Percentiles rank a stretch among this genome's conserved stretches.
Conservation (phyloP, 2,797 vertebrate species). For the Triplophysa bombifrons region DNA sequence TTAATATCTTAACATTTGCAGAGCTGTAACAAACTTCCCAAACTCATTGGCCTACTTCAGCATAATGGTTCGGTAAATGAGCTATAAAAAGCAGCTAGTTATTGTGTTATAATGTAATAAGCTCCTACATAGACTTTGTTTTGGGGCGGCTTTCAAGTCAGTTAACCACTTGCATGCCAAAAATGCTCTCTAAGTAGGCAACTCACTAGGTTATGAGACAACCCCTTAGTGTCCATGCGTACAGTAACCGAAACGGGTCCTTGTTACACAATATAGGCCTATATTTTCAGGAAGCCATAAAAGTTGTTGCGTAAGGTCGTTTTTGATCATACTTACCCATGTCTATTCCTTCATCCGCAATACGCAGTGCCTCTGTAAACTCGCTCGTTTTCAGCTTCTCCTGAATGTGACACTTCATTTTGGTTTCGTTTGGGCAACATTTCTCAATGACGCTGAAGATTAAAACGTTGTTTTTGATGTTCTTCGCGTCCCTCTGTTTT, state of each 20-base stretch:
- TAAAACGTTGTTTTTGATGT: constrained; percentile 78
- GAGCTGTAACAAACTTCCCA: not conserved
- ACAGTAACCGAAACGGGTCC: not conserved
- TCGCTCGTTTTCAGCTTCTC: constrained; percentile 72
- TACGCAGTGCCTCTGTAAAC: constrained; percentile 77
- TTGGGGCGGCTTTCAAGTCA: too few relatives aligned
- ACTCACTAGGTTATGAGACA: not conserved
- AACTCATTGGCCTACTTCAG: not conserved
- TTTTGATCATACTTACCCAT: constrained; percentile 72
- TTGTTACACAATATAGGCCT: constrained; percentile 39
- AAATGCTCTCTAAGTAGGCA: not conserved
- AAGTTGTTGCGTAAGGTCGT: not conserved
- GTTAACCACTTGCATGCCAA: too few relatives aligned
- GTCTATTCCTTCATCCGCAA: constrained; percentile 74
- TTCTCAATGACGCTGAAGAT: constrained; percentile 81
- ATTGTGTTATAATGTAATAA: not conserved
- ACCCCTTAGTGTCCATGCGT: too few relatives aligned
- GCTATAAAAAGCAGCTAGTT: constrained; percentile 6
- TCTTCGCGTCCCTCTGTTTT: constrained; percentile 69
- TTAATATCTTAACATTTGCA: not conserved
- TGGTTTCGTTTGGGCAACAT: constrained; percentile 72
- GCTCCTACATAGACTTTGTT: not conserved
- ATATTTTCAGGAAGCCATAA: not conserved
- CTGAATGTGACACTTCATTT: constrained; percentile 68
- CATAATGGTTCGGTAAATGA: too few relatives aligned